Percentiles rank a stretch among this genome's conserved stretches.
phyloP scores from a whole-genome alignment of 1,140 invertebrate genomes.

The Hylaeus anthracinus region DNA sequence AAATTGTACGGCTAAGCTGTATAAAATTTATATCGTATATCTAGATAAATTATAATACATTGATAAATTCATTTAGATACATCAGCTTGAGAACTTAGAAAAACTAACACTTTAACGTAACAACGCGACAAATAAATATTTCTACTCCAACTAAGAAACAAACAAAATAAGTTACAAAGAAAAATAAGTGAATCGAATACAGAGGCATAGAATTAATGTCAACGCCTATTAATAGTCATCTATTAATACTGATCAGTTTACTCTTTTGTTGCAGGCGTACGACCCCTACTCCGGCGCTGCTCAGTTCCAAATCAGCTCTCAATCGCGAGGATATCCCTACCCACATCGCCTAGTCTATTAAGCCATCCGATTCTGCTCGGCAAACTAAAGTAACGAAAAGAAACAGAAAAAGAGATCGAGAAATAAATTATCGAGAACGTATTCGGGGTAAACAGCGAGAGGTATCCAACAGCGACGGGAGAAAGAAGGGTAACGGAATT shows the following conservation, averaged over 20 bases:
- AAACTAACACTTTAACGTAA: too few species aligned
- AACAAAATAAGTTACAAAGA: too few species aligned
- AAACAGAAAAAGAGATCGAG: background rate
- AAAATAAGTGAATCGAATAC: too few species aligned
- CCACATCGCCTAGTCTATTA: conserved; percentile 71
- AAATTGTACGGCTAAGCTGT: too few species aligned
- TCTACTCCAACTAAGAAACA: too few species aligned
- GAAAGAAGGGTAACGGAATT: conserved; percentile 22
- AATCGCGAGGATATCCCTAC: conserved; percentile 67
- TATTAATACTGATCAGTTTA: background rate
- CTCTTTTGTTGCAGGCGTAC: conserved; percentile 60
- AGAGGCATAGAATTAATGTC: too few species aligned
- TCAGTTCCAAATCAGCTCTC: conserved; percentile 59
- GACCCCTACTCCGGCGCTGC: conserved; percentile 63
- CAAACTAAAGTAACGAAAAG: background rate
- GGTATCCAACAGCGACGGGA: background rate
- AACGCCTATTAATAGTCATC: background rate
- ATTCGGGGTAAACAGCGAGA: background rate
- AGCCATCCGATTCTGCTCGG: conserved; percentile 10
- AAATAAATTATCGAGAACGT: conserved; percentile 1
- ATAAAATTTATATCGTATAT: too few species aligned
- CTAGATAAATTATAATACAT: too few species aligned
- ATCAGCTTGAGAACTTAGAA: too few species aligned
- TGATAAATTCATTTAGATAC: too few species aligned
- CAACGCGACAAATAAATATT: too few species aligned